Percentiles rank a stretch among this genome's conserved stretches.
Evolutionary conservation across 2,888 invertebrate species (phyloP).

Genomic region (Pseudoips prasinana): DNA sequence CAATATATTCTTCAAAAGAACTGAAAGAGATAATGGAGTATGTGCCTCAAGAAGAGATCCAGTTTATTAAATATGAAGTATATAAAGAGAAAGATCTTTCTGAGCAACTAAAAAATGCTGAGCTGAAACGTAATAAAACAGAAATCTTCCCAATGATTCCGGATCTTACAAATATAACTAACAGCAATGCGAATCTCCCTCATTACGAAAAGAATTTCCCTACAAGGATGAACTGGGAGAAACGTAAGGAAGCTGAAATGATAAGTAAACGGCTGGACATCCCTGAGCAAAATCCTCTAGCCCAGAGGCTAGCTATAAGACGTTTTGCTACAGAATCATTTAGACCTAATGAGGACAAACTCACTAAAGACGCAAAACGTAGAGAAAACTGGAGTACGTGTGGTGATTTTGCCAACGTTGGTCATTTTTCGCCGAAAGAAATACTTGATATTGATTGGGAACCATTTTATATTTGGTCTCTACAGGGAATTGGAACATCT

Average conservation of each 20-base stretch:
- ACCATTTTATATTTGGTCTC: slow-evolving; percentile 62
- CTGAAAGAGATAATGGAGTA: slow-evolving; percentile 13
- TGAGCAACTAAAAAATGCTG: too few relatives aligned
- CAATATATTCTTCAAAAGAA: slow-evolving; percentile 16
- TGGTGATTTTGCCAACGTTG: slow-evolving; percentile 46
- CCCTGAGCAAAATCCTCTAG: too few relatives aligned
- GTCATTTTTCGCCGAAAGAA: slow-evolving; percentile 51
- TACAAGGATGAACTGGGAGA: too few relatives aligned
- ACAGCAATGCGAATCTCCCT: slow-evolving; percentile 20
- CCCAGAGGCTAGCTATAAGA: too few relatives aligned
- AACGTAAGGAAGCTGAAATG: too few relatives aligned
- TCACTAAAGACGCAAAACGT: not conserved
- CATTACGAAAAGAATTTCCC: too few relatives aligned
- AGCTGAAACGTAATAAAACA: too few relatives aligned
- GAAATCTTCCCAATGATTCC: too few relatives aligned
- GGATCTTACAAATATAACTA: slow-evolving; percentile 32
- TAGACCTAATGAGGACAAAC: not conserved
- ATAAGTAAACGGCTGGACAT: too few relatives aligned
- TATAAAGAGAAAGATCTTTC: too few relatives aligned
- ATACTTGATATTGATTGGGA: slow-evolving; percentile 54
- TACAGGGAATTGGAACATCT: slow-evolving; percentile 8
- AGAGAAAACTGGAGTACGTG: slow-evolving; percentile 53
- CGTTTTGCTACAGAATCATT: too few relatives aligned
- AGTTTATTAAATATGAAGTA: not conserved
- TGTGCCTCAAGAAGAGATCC: slow-evolving; percentile 1